These are phyloP conservation scores for Mayetiola destructor DNA, from an alignment of 2,888 invertebrate species.

Conservation along the genomic window DNA sequence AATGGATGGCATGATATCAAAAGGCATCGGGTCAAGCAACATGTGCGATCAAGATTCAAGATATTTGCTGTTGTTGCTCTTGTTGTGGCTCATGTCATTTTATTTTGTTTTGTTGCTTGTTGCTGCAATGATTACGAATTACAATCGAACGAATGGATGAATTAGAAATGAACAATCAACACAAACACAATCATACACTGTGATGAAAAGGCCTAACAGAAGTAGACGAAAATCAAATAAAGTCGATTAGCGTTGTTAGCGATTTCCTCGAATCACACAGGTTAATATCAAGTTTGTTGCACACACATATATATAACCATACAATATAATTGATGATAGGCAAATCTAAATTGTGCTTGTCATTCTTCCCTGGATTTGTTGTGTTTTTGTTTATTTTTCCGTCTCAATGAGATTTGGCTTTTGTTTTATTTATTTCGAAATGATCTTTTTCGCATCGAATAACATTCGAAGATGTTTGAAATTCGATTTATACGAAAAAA, in stretches of 20 bases:
- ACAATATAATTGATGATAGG: too few relatives aligned
- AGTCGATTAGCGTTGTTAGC: background rate
- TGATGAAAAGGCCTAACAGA: background rate
- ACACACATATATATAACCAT: too few relatives aligned
- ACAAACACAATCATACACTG: too few relatives aligned
- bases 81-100: background rate
- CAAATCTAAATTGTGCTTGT: too few relatives aligned
- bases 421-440: background rate
- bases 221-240: background rate
- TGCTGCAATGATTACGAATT: too few relatives aligned
- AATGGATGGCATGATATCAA: slow-evolving; percentile 5
- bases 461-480: too few relatives aligned
- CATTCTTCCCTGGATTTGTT: too few relatives aligned
- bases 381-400: background rate
- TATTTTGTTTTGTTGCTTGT: too few relatives aligned
- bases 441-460: too few relatives aligned
- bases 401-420: background rate
- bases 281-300: background rate
- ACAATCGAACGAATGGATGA: too few relatives aligned
- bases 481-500: too few relatives aligned
- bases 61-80: background rate
- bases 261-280: background rate
- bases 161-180: background rate
- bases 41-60: slow-evolving; percentile 6
- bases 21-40: slow-evolving; percentile 7